Conservation (phyloP, 2,888 invertebrate genomes). For the Thereva unica region DNA sequence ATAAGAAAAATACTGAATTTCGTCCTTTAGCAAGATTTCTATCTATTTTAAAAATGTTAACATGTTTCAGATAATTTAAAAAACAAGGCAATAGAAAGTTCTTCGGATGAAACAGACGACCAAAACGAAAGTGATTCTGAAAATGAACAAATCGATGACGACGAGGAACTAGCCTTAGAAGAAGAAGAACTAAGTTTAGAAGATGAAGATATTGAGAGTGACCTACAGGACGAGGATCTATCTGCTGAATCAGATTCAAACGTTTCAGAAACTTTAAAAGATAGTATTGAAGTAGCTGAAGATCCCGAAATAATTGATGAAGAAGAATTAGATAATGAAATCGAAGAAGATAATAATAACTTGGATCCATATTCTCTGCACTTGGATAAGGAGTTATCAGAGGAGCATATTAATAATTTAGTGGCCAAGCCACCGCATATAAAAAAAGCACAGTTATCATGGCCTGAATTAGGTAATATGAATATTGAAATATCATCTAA, state of each 20-base stretch:
- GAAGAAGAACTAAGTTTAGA: conserved; percentile 39
- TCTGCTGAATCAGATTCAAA: background rate
- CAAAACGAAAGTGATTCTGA: background rate
- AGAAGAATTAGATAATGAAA: conserved; percentile 43
- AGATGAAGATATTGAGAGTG: conserved; percentile 26
- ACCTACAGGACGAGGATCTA: conserved; percentile 21
- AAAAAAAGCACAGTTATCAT: conserved; percentile 59
- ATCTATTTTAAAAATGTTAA: too few species aligned
- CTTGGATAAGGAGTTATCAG: conserved; percentile 68
- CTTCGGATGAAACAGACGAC: conserved; percentile 39
- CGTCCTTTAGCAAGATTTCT: too few species aligned
- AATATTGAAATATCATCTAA: conserved; percentile 64
- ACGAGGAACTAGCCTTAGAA: background rate
- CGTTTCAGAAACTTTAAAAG: background rate
- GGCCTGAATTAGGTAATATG: conserved; percentile 69
- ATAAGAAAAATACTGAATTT: too few species aligned
- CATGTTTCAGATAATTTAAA: conserved; percentile 21
- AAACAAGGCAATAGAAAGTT: conserved; percentile 43
- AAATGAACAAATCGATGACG: background rate
- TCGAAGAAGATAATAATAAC: conserved; percentile 32
- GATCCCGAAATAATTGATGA: conserved; percentile 40
- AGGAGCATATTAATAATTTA: conserved; percentile 66
- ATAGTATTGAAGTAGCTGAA: conserved; percentile 10
- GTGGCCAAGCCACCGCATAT: conserved; percentile 54
- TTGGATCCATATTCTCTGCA: conserved; percentile 71